Percentiles rank a stretch among this genome's conserved stretches.
Evolutionary conservation across 92 coral and sea anemone species (phyloP).

Genomic region (Phenganax subtilis): DNA sequence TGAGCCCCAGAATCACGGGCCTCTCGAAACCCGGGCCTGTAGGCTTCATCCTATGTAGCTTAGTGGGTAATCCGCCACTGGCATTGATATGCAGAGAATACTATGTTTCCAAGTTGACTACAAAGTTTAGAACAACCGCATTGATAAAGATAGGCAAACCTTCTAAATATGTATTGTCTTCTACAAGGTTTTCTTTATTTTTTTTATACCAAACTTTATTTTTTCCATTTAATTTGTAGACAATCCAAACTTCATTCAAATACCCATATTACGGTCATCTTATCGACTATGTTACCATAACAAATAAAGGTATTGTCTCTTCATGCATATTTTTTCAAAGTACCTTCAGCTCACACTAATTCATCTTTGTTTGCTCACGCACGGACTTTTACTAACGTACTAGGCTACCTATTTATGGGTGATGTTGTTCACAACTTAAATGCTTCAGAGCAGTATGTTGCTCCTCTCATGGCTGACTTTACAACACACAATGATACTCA

Average conservation of each 20-base stretch:
- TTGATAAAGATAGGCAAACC: too few relatives aligned
- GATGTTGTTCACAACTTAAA: constrained; percentile 52
- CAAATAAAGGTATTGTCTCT: constrained; percentile 44
- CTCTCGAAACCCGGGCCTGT: too few relatives aligned
- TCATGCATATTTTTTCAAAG: background rate
- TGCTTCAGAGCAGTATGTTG: constrained; percentile 71
- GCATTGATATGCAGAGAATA: too few relatives aligned
- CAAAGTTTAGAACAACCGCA: too few relatives aligned
- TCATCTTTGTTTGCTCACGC: background rate
- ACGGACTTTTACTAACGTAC: background rate
- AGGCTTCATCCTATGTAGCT: too few relatives aligned
- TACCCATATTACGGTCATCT: constrained; percentile 11
- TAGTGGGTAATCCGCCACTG: too few relatives aligned
- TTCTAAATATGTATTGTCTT: background rate
- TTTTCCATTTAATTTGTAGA: background rate
- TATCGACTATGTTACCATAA: constrained; percentile 1
- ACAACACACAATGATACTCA: constrained; percentile 45
- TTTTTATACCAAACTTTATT: background rate
- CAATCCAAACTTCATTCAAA: background rate
- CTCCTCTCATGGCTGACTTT: constrained; percentile 91
- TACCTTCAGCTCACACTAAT: too few relatives aligned
- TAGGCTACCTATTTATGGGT: constrained; percentile 60
- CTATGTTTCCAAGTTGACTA: too few relatives aligned
- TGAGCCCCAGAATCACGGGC: too few relatives aligned
- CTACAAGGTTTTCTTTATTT: background rate